phyloP scores from a whole-genome alignment of 2,113 vertebrate species.

The Platichthys stellatus region DNA sequence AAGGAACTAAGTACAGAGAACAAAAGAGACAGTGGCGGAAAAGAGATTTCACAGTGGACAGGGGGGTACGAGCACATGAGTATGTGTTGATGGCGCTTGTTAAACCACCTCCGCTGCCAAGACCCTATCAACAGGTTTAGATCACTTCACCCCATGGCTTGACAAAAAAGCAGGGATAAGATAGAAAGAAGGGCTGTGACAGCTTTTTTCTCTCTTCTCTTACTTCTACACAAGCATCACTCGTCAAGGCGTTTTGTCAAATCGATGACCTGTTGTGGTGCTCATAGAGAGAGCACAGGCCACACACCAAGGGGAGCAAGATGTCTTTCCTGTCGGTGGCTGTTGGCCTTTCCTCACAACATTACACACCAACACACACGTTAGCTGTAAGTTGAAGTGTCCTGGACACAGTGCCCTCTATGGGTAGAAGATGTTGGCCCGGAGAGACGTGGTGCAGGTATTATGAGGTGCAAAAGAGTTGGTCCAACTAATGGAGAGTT shows the following conservation, averaged over 20 bases:
- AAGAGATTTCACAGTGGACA: background rate
- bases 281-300: conserved; percentile 59
- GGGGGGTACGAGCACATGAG: background rate
- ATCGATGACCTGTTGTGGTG: conserved; percentile 44
- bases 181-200: background rate
- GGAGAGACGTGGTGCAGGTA: background rate
- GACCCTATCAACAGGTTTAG: conserved; percentile 46
- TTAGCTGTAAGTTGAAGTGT: background rate
- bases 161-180: conserved; percentile 5
- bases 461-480: no score
- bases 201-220: background rate
- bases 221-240: conserved; percentile 41
- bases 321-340: conserved; percentile 71
- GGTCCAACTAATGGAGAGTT: no score
- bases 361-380: conserved; percentile 29
- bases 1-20: conserved; percentile 22
- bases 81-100: background rate
- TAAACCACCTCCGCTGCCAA: background rate
- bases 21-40: background rate
- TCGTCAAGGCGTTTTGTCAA: conserved; percentile 50
- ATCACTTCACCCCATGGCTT: background rate
- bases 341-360: conserved; percentile 52
- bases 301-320: conserved; percentile 45
- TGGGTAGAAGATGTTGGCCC: conserved; percentile 37
- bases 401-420: conserved; percentile 72